These are phyloP conservation scores for Conus ventricosus DNA, from an alignment of 1,140 invertebrate species.

Conservation along the genomic window DNA sequence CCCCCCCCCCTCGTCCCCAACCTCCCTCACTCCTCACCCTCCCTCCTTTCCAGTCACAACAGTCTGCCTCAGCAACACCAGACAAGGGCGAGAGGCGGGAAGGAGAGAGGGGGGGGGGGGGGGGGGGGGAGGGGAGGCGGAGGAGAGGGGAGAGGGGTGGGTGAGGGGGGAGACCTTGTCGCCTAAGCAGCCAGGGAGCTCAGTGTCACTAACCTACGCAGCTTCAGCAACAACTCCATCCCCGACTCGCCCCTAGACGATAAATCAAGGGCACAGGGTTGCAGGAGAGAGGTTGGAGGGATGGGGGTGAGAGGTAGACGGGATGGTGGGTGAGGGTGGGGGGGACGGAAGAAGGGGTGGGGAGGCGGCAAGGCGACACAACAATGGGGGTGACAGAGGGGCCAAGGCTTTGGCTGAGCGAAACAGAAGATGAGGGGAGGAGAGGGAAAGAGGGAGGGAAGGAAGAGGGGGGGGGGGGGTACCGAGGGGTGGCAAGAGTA, in stretches of 20 bases:
- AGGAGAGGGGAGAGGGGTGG: background rate
- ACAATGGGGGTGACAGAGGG: background rate
- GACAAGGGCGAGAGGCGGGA: background rate
- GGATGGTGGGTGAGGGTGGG: background rate
- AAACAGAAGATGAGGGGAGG: background rate
- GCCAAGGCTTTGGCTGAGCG: background rate
- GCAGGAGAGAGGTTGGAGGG: too few species aligned
- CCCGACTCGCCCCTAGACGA: background rate
- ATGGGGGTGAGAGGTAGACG: background rate
- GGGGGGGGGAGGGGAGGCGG: background rate
- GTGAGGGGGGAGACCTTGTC: background rate
- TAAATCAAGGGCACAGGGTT: too few species aligned
- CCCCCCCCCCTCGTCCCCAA: background rate
- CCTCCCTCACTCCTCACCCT: background rate
- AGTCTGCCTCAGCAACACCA: constrained; percentile 7
- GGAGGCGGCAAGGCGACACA: background rate
- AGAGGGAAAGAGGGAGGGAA: background rate
- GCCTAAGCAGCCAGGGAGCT: background rate
- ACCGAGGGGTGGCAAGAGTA: too few species aligned
- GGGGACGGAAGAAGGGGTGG: background rate
- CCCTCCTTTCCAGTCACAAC: background rate
- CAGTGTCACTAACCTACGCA: background rate
- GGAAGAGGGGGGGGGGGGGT: background rate
- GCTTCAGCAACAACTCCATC: background rate
- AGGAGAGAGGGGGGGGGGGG: background rate